Evolutionary conservation across 2,797 vertebrate genomes (phyloP), one percentile per base, ranked within the genome.

Genomic region (Labroides dimidiatus): DNA sequence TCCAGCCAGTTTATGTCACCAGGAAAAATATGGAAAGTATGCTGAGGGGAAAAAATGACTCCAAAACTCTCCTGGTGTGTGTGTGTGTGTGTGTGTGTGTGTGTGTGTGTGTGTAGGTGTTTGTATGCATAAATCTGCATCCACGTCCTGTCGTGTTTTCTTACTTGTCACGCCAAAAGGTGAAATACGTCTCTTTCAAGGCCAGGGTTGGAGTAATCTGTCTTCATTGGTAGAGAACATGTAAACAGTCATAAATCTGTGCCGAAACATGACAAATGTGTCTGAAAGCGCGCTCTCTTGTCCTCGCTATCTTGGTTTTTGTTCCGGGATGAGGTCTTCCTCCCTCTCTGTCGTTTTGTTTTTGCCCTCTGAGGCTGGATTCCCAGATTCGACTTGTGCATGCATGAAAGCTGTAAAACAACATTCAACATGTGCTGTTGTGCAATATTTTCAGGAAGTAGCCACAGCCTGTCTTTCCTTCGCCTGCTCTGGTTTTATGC

Each of bases 1-100:
- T 68, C 50, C 62, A 83, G 81, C 63, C 71, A 69, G 58, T 68
- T 84, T 72, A 74, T 81, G 86, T 87, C 82, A 82, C 75, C 21
- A 59, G 54, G 24, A 75, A 73, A 78, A 82, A 75, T 78, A 89
- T 82, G 85, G 84, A 87, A 84, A 86, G 71, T 85, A 88, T 85
- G 71, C 59, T 61, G 10, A 37, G 47, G 30, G 84, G 87, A 88
- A 87, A 89, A 73, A 70, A 17, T 84, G 84, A 91, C 64, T 68
- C 36, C 19, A 20, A 24, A 6, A 20, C 62, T 45, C 16, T 10
- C 27, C 50, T 39, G 53, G 44, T 71, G n/a, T n/a, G n/a, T n/a
- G n/a, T n/a, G n/a, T n/a, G n/a, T 23, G 37, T 55, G 72, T 69
- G 37, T 61, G 39, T 37, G 39, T 27, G 6, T 36, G 60, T 48